These are phyloP conservation scores for Anhinga rufa DNA, from an alignment of 2,113 vertebrate genomes.

Conservation along the genomic window DNA sequence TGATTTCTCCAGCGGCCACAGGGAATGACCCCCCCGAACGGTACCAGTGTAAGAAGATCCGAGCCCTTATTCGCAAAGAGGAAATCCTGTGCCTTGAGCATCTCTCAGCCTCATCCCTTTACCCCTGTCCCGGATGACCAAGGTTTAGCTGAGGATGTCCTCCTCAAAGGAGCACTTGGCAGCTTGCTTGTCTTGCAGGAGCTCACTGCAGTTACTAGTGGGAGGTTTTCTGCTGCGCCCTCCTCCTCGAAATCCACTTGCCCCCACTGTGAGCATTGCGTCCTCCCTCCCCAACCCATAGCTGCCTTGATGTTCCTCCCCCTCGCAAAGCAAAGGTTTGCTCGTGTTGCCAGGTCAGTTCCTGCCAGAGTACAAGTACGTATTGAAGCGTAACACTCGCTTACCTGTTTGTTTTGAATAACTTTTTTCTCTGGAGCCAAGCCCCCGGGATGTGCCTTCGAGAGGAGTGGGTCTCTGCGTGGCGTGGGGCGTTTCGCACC, in stretches of 20 bases:
- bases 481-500: background rate
- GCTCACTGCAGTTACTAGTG: background rate
- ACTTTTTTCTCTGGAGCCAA: background rate
- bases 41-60: background rate
- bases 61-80: background rate
- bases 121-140: too few relatives aligned
- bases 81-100: background rate
- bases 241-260: background rate
- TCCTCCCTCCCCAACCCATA: background rate
- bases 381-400: background rate
- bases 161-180: background rate
- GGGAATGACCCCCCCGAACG: fast-evolving
- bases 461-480: background rate
- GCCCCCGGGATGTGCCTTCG: background rate
- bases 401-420: background rate
- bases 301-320: background rate
- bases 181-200: background rate
- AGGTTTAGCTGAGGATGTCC: background rate
- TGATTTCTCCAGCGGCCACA: background rate
- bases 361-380: background rate
- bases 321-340: background rate
- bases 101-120: background rate
- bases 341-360: background rate
- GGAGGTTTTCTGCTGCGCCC: background rate
- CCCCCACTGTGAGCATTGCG: fast-evolving